Evolutionary conservation across 1,140 invertebrate genomes (phyloP).

Genomic region (Rhyzopertha dominica): DNA sequence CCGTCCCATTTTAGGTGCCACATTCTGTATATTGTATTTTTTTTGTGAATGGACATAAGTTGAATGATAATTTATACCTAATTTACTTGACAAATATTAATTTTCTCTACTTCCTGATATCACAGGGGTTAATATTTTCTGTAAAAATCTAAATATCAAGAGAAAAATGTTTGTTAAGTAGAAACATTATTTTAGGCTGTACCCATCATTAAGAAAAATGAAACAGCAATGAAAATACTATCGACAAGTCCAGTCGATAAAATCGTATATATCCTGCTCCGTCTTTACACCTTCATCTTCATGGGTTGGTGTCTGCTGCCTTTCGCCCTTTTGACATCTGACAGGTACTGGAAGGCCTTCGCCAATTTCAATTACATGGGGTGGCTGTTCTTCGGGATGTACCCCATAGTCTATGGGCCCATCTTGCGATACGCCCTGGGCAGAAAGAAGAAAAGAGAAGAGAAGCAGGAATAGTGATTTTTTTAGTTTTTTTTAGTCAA

Average conservation of each 20-base stretch:
- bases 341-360: constrained; percentile 60
- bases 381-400: constrained; percentile 57
- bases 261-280: constrained; percentile 56
- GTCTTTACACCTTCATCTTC: constrained; percentile 71
- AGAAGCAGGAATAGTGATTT: not conserved
- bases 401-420: constrained; percentile 51
- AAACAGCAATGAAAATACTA: constrained; percentile 48
- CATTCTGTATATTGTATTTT: no score
- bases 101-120: no score
- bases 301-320: constrained; percentile 82
- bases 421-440: constrained; percentile 26
- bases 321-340: constrained; percentile 69
- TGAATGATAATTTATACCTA: no score
- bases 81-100: no score
- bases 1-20: no score
- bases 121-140: no score
- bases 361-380: constrained; percentile 59
- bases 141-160: no score
- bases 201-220: constrained; percentile 50
- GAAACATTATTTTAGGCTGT: constrained; percentile 49
- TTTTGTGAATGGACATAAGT: no score
- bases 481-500: no score
- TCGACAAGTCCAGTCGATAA: constrained; percentile 39
- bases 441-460: constrained; percentile 1
- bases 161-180: no score